Base-by-base conservation (phyloP, 1,140 invertebrate species). In the Aricia agestis region DNA sequence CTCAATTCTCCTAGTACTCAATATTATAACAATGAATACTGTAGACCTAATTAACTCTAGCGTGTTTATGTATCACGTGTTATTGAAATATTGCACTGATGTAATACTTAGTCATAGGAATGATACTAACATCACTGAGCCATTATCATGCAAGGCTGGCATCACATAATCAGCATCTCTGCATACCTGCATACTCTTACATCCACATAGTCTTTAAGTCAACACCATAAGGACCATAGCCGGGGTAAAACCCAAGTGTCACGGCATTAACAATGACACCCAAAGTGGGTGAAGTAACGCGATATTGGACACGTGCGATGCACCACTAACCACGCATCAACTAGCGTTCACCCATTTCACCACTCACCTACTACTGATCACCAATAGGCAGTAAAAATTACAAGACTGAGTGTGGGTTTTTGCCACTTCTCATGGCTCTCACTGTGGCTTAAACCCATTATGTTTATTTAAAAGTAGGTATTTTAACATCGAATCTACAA, bases 301-400 rank as follows among this genome's bases (percentile, higher is more conserved):
- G 45, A 52, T 52, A 52, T 13, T 42, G 41, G 11, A 17, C 18
- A 25, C 59, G 59, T 63, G 59, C 19, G 18, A 9, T 11, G 59
- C 59, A 19, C 59, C 9, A 61, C n/a, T 63, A 19, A 63, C 10
- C 59, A 25, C 59, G 11, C 59, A 19, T 63, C 59, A 52, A 11
- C 45, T 52, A 52, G 11, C 45, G 13, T 63, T 63, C 17, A 63
- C 59, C 19, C 59, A 63, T 63, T 63, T 63, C 18, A 52, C 45
- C 45, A 52, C 45, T 52, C 45, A 52, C 45, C 45, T 10, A 52
- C 3, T 52, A 52, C 45, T 9, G 45, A 52, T 52, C 45, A 52
- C 13, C 45, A 36, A 6, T 36, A 36, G 9, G 36, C 6, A 36
- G 36, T 36, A 36, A 36, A 7, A 0, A 36, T 25, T 25, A 25